These are phyloP conservation scores for Madoqua kirkii DNA, from an alignment of 2,113 vertebrate genomes.

Conservation along the genomic window DNA sequence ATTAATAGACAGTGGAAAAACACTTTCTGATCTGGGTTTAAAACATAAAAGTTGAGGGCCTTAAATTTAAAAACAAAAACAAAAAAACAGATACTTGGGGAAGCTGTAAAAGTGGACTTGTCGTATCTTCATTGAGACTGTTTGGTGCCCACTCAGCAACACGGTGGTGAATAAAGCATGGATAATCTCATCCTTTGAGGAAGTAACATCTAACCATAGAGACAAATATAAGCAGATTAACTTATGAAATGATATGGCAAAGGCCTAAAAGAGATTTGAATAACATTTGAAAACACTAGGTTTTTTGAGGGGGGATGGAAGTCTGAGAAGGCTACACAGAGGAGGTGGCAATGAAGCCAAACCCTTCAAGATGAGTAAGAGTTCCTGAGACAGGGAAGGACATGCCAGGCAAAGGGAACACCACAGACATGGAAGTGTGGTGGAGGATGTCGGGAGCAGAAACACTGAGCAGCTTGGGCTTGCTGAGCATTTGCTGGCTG, in stretches of 20 bases:
- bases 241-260: neutral
- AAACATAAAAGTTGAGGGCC: neutral
- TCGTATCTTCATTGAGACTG: neutral
- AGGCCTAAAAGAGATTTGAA: neutral
- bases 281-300: neutral
- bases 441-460: neutral
- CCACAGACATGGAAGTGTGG: too few species aligned
- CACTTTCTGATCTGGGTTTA: constrained; percentile 11
- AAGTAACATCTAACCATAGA: neutral
- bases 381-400: neutral
- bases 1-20: neutral
- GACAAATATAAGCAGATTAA: neutral
- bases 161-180: neutral
- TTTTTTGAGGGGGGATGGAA: neutral
- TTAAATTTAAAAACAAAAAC: neutral
- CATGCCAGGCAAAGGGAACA: neutral
- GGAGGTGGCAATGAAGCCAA: neutral
- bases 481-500: neutral
- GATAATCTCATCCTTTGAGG: neutral
- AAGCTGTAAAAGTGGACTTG: neutral
- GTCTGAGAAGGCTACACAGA: neutral
- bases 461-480: neutral
- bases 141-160: neutral
- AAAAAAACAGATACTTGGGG: neutral
- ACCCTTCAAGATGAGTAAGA: neutral